A percentile compares a stretch with the other conserved stretches of the same genome.
Evolutionary conservation across 2,113 vertebrate species (phyloP).

Genomic region (Cebus imitator): DNA sequence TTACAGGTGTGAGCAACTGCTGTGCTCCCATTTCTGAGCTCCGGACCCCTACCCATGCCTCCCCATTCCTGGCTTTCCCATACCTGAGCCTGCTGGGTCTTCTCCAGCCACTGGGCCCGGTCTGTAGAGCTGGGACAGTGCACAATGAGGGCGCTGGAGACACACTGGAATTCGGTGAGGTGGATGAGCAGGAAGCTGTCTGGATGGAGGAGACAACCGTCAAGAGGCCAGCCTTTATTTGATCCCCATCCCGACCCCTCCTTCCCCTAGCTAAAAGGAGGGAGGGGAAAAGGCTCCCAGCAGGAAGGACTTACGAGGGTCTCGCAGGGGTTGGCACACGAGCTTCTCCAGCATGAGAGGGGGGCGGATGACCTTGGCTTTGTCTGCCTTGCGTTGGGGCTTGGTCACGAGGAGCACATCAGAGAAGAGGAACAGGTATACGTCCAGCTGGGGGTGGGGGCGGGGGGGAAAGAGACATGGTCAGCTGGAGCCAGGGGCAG

Average conservation of each 20-base stretch:
- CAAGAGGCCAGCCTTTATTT: not conserved
- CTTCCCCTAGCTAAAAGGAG: not conserved
- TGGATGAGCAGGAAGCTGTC: conserved; percentile 73
- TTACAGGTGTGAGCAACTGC: too few species aligned
- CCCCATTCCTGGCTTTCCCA: not conserved
- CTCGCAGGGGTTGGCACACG: conserved; percentile 83
- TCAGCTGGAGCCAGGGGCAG: not conserved
- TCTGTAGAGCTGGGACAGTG: conserved; percentile 52
- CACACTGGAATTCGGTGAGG: conserved; percentile 75
- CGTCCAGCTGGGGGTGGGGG: conserved; percentile 81
- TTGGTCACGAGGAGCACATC: conserved; percentile 90
- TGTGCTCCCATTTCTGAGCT: not conserved
- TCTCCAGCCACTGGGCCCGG: conserved; percentile 63
- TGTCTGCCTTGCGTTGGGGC: conserved; percentile 86
- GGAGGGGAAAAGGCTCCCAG: not conserved
- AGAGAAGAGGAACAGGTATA: conserved; percentile 89
- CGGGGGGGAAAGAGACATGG: not conserved
- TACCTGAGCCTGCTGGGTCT: conserved; percentile 73
- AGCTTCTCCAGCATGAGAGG: conserved; percentile 88
- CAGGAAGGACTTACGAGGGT: conserved; percentile 82
- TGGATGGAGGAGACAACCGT: conserved; percentile 16
- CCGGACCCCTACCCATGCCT: not conserved
- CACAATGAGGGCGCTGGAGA: conserved; percentile 53
- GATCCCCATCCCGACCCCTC: not conserved
- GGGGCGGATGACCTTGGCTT: conserved; percentile 87